Evolutionary conservation across 1,140 invertebrate genomes (phyloP).

Genomic region (Mercenaria mercenaria): DNA sequence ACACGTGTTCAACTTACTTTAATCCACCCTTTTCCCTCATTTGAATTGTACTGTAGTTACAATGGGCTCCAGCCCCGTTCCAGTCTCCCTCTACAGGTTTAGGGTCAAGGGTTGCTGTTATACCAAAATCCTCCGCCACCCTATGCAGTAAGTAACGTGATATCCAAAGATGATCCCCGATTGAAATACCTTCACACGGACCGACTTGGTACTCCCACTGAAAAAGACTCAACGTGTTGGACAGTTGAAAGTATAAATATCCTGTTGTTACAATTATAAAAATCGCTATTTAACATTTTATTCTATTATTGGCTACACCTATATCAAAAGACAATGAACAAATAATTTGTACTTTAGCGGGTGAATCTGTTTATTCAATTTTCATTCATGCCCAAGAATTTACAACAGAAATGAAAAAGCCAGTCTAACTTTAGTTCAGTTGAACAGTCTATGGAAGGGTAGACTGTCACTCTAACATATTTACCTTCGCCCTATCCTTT

Average conservation of each 20-base stretch:
- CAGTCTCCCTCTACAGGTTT: slow-evolving; percentile 95
- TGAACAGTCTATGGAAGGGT: no score
- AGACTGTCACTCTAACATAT: no score
- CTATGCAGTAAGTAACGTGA: slow-evolving; percentile 93
- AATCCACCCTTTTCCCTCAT: slow-evolving; percentile 95
- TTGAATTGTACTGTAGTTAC: slow-evolving; percentile 95
- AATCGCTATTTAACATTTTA: no score
- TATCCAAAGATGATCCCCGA: slow-evolving; percentile 97
- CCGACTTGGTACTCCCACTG: slow-evolving; percentile 83
- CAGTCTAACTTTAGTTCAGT: no score
- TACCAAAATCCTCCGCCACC: slow-evolving; percentile 96
- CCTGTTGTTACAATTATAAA: no score
- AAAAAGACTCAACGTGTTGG: slow-evolving; percentile 29
- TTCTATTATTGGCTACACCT: no score
- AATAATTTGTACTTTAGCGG: no score
- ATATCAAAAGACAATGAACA: no score
- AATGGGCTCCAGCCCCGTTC: slow-evolving; percentile 96
- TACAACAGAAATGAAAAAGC: no score
- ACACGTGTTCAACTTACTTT: slow-evolving; percentile 86
- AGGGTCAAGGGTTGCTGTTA: slow-evolving; percentile 95
- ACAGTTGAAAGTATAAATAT: background rate
- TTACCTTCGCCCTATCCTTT: no score
- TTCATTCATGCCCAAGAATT: no score
- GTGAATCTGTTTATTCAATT: no score
- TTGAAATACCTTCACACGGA: slow-evolving; percentile 89